Evolutionary conservation across 2,888 invertebrate species (phyloP).

Genomic region (Cephus sareptanus): DNA sequence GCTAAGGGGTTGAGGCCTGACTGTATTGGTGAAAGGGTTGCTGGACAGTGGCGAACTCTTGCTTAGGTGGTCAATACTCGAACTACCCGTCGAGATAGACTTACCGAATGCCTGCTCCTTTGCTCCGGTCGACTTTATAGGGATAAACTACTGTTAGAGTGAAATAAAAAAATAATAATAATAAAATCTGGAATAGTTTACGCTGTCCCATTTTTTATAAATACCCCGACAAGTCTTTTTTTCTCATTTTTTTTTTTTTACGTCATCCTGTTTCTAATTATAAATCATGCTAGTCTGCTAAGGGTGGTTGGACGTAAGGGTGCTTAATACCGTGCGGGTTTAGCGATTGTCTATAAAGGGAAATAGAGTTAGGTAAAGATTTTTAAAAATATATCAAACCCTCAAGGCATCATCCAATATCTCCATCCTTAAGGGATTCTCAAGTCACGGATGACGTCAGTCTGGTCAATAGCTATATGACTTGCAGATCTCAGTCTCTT

Average conservation of each 20-base stretch:
- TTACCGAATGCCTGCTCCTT: slow-evolving; percentile 9
- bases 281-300: background rate
- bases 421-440: slow-evolving; percentile 1
- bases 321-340: background rate
- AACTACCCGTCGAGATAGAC: slow-evolving; percentile 54
- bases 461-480: slow-evolving; percentile 24
- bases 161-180: background rate
- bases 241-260: background rate
- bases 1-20: slow-evolving; percentile 52
- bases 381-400: background rate
- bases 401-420: background rate
- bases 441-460: slow-evolving; percentile 12
- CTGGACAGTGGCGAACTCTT: slow-evolving; percentile 66
- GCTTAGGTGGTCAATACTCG: slow-evolving; percentile 58
- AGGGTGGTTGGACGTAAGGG: background rate
- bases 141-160: background rate
- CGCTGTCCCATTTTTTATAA: background rate
- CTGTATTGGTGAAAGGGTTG: slow-evolving; percentile 57
- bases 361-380: background rate
- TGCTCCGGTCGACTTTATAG: background rate
- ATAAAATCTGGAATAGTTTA: background rate
- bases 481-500: slow-evolving; percentile 30
- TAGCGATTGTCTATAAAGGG: background rate
- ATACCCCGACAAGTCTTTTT: background rate
- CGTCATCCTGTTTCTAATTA: background rate